Evolutionary conservation across 92 coral and sea anemone species (phyloP), one percentile per base, ranked within the genome.

Genomic region (Epizoanthus rinbou): DNA sequence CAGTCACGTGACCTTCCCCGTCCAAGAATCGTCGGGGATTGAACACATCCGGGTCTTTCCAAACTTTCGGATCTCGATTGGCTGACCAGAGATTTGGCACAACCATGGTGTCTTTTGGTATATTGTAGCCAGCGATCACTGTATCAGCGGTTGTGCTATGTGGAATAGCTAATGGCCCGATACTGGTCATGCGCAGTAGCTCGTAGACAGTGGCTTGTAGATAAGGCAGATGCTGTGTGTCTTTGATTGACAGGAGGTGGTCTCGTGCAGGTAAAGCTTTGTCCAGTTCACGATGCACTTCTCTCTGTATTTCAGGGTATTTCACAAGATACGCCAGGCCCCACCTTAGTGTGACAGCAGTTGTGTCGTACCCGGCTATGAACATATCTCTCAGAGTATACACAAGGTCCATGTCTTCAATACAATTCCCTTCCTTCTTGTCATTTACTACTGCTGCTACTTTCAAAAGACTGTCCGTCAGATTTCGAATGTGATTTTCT

Each of bases 1-100:
- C 69, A 2, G 3, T 6, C 62, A 41, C 70, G 28, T 22, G 15
- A 22, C 70, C 86, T 5, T 79, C 69, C 73, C 75, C 89, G 73
- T 91, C 90, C 73, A 93, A 76, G 69, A 93, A 93, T 63, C 97
- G 94, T 28, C 62, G 37, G 11, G 97, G 97, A 11, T 88, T 57
- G 62, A 93, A 93, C 8, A 90, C 87, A 23, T 91, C 92, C 24
- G 97, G 97, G 75, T 93, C 87, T 83, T 88, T 85, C 90, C 92
- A 93, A 66, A 54, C 47, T 33, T 74, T 75, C 14, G 91, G 87
- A 72, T 86, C 69, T 33, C 79, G 92, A 41, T 81, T 91, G 41
- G 89, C 90, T 0, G 97, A 91, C 97, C 97, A 92, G 65, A 92
- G 65, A 69, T 92, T 92, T 14, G 80, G 76, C 45, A 93, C 84